Base-by-base conservation (phyloP, 2,888 invertebrate species). In the Hesperia comma region DNA sequence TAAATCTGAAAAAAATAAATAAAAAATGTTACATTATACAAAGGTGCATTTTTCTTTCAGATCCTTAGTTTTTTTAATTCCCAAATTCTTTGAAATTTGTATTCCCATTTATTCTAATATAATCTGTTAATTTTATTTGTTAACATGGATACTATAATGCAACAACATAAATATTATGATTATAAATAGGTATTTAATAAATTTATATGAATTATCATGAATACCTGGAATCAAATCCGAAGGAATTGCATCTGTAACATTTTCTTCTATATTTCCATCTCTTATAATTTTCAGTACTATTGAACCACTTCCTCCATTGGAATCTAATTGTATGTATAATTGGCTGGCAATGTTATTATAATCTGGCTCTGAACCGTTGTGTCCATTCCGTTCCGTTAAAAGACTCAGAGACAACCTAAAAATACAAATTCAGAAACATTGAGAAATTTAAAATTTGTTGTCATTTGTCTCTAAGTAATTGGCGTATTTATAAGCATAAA, bases 321-420 rank as follows among this genome's bases (percentile, higher is more conserved):
- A 51, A 37, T 77, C 74, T 68, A 85, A 83, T 64, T 70, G 63
- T 41, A 79, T 75, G 51, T 81, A 81, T 69, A 86, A 67, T 74
- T 84, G 81, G 64, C 81, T 83, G 12, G 82, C 84, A 71, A 84
- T 73, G 69, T 87, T 85, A 57, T 75, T 71, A 62, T 81, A 77
- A 68, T 86, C 85, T 43, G 84, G 78, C 57, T 56, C 14, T 10
- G 8, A 12, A 51, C 72, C 62, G 63, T 72, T 68, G 41, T 57
- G 61, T 58, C 80, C 56, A 63, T 26, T n/a, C 10, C 15, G 14
- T 19, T 17, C 85, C 15, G 84, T 81, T 64, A 83, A 63, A 43
- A 86, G 74, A 61, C 77, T 82, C 54, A 84, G 64, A 46, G 71
- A 72, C 32, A 86, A 72, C 68, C 86, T 87, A 75, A 58, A 81